Base-by-base conservation (phyloP, 2,888 invertebrate genomes). In the Zygogramma bicolorata region DNA sequence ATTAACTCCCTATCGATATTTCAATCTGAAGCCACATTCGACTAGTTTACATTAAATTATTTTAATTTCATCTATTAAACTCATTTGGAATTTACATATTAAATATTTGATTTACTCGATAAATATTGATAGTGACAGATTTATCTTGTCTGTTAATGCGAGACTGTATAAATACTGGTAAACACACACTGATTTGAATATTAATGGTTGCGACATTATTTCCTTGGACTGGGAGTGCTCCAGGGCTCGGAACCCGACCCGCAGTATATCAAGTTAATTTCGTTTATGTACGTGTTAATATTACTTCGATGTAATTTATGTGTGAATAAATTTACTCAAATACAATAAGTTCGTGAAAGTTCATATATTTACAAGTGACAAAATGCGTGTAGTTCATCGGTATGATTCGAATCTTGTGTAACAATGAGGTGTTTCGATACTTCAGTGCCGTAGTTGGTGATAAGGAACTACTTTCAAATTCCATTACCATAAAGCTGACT, bases 101-200 rank as follows among this genome's bases (percentile, higher is more conserved):
- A 74, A 72, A 76, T 67, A 68, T 68, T 73, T 73, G 76, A 76
- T 74, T 76, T 69, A 71, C 66, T 63, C 66, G 67, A 72, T 76
- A 73, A 73, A 76, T 73, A 76, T 76, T 76, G 73, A 76, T 74
- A 71, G 70, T 74, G 76, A 76, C 76, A 74, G 76, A 76, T 76
- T 75, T 75, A 75, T 75, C 73, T 68, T 70, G 40, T 42, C 62
- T 40, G 15, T 62, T 42, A 42, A 62, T 62, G 40, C 49, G 58
- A 59, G 68, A 25, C 62, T 69, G 75, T 70, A 75, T 70, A 71
- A 75, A 75, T 66, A 73, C 59, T 75, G 57, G 68, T 70, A 75
- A 70, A 73, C 68, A 73, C 67, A 71, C 63, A 53, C 31, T 46
- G 62, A 49, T 68, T 67, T 67, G 31, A 71, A 60, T 63, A 67